Base-by-base conservation (phyloP, 2,797 vertebrate species). In the Xerus rutilus region DNA sequence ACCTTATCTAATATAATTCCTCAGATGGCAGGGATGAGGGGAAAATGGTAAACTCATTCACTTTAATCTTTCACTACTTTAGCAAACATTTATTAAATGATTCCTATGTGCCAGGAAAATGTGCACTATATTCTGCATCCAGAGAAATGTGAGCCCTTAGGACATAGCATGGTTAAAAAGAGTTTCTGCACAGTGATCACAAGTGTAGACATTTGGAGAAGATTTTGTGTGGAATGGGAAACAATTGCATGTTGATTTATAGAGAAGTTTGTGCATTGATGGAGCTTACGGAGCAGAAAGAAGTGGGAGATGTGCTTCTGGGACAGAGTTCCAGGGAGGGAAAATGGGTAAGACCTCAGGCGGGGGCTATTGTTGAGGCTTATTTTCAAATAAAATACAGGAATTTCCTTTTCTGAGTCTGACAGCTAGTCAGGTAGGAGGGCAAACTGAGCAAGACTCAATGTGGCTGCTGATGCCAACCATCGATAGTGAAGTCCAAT, bases 261-360 rank as follows among this genome's bases (percentile, higher is more conserved):
- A 47, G 45, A 62, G 3, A 83, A 2, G 14, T 39, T 21, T 49
- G 11, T 4, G 20, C 5, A 2, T 20, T 15, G 32, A 32, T 17
- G 11, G 30, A 45, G 45, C 32, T 57, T 45, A n/a, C 0, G 1
- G 45, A 59, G 21, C 6, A 30, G 11, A 14, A 3, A 30, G 43
- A 35, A 12, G 39, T 20, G 25, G 28, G 13, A 21, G 39, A 7
- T 0, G 7, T 7, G 2, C 59, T 54, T 6, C 21, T 7, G 2
- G 32, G 14, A 47, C 7, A 2, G 39, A 70, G 32, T 73, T 67
- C 11, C 18, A 1, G 10, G 9, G 17, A 13, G 28, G 70, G 21
- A 1, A 2, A 12, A 9, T 49, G 32, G 25, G 47, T 13, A 47
- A 54, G 43, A 30, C 11, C 6, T 28, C 14, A 13, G 32, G 39